Percentiles rank a stretch among this genome's conserved stretches.
phyloP scores from a whole-genome alignment of 1,140 invertebrate genomes.

The Arctopsyche grandis region DNA sequence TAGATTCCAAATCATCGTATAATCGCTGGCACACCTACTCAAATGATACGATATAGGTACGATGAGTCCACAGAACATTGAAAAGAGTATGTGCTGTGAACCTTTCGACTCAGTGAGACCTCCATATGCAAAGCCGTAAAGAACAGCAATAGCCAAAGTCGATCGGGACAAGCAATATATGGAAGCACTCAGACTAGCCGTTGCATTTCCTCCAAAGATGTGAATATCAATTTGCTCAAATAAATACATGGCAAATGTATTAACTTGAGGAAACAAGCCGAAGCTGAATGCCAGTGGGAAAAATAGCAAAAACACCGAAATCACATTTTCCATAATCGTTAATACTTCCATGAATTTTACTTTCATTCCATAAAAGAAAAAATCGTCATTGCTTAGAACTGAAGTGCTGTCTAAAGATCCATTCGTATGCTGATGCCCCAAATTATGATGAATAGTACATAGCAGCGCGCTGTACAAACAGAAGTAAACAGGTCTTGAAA shows the following conservation, averaged over 20 bases:
- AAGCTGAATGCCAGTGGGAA: slow-evolving; percentile 94
- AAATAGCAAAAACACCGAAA: slow-evolving; percentile 85
- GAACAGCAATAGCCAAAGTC: slow-evolving; percentile 78
- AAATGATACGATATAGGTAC: slow-evolving; percentile 92
- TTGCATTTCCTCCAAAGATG: slow-evolving; percentile 96
- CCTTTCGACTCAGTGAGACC: slow-evolving; percentile 80
- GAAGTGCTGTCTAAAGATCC: slow-evolving; percentile 57
- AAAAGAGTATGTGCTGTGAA: slow-evolving; percentile 94
- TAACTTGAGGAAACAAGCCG: slow-evolving; percentile 95
- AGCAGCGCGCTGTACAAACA: slow-evolving; percentile 84
- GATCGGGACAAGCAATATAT: slow-evolving; percentile 88
- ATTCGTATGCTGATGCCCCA: slow-evolving; percentile 60
- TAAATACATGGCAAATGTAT: slow-evolving; percentile 95
- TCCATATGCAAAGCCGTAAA: slow-evolving; percentile 92
- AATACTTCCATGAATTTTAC: slow-evolving; percentile 78
- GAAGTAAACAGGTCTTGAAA: slow-evolving; percentile 95
- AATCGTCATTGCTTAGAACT: slow-evolving; percentile 59
- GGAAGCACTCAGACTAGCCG: slow-evolving; percentile 86
- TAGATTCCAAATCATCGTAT: slow-evolving; percentile 88
- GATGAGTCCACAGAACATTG: slow-evolving; percentile 91
- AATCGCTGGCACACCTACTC: slow-evolving; percentile 91
- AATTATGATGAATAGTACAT: slow-evolving; percentile 72
- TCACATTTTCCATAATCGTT: slow-evolving; percentile 74
- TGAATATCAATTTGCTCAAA: slow-evolving; percentile 98
- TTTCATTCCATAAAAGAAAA: slow-evolving; percentile 80